A percentile compares a stretch with the other conserved stretches of the same genome.
Conservation (phyloP, 2,888 invertebrate genomes). For the Caenorhabditis afra region DNA sequence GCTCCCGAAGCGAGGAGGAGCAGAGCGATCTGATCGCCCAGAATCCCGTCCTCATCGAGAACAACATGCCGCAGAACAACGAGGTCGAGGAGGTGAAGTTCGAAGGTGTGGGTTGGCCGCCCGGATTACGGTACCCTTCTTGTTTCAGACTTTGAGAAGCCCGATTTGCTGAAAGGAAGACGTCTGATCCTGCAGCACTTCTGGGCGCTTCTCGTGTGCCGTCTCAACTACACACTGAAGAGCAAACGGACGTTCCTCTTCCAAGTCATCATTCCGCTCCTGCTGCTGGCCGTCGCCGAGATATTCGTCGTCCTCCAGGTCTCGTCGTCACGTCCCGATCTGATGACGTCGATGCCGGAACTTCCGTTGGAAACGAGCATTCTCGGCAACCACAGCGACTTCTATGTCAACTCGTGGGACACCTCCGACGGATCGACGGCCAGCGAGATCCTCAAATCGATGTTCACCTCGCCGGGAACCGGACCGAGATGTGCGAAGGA, state of each 20-base stretch:
- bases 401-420: slow-evolving; percentile 66
- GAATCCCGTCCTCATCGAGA: slow-evolving; percentile 33
- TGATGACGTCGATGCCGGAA: slow-evolving; percentile 63
- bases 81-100: slow-evolving; percentile 49
- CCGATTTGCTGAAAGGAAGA: slow-evolving; percentile 50
- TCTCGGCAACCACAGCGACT: slow-evolving; percentile 70
- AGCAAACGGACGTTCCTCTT: slow-evolving; percentile 68
- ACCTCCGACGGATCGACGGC: slow-evolving; percentile 6
- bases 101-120: slow-evolving; percentile 16
- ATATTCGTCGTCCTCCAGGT: slow-evolving; percentile 65
- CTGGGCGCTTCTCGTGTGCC: slow-evolving; percentile 70
- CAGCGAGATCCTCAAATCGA: slow-evolving; percentile 15
- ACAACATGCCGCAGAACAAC: slow-evolving; percentile 40
- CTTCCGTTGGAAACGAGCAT: slow-evolving; percentile 67
- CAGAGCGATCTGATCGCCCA: slow-evolving; percentile 44
- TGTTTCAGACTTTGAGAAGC: slow-evolving; percentile 64
- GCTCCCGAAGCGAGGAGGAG: slow-evolving; percentile 32
- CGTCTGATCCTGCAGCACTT: slow-evolving; percentile 64
- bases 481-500: slow-evolving; percentile 49
- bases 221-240: slow-evolving; percentile 68
- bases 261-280: slow-evolving; percentile 66
- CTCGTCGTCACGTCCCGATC: slow-evolving; percentile 40
- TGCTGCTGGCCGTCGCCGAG: slow-evolving; percentile 71
- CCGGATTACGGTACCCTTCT: too few relatives aligned
- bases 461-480: slow-evolving; percentile 51